Percentiles rank a stretch among this genome's conserved stretches.
phyloP scores from a whole-genome alignment of 1,140 invertebrate species.

The Drosophila aff. region DNA sequence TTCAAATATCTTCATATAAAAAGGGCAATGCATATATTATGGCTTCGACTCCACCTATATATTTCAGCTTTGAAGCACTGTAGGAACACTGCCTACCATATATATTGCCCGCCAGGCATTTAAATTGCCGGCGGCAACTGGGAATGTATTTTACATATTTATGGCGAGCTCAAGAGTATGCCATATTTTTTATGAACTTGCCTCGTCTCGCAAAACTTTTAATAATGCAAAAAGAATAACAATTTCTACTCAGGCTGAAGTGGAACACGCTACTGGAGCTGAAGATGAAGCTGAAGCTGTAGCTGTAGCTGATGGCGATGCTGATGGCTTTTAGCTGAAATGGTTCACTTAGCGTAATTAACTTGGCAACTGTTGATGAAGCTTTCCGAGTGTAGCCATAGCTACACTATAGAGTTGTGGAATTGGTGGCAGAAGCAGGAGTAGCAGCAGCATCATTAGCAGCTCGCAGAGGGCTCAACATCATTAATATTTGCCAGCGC shows the following conservation, averaged over 20 bases:
- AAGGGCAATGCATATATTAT: not conserved
- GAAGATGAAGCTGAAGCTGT: slow-evolving; percentile 33
- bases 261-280: slow-evolving; percentile 10
- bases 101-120: slow-evolving; percentile 13
- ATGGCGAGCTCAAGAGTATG: slow-evolving; percentile 60
- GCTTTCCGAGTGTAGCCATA: slow-evolving; percentile 20
- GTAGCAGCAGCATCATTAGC: slow-evolving; percentile 65
- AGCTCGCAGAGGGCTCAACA: slow-evolving; percentile 38
- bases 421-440: slow-evolving; percentile 19
- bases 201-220: slow-evolving; percentile 52
- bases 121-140: slow-evolving; percentile 24
- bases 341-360: slow-evolving; percentile 77
- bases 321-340: slow-evolving; percentile 53
- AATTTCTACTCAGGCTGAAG: slow-evolving; percentile 36
- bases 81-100: not conserved
- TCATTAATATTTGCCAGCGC: slow-evolving; percentile 73
- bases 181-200: slow-evolving; percentile 56
- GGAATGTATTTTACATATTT: slow-evolving; percentile 69
- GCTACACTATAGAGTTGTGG: slow-evolving; percentile 2
- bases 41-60: not conserved
- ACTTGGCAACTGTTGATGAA: slow-evolving; percentile 79
- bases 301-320: slow-evolving; percentile 10
- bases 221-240: slow-evolving; percentile 71
- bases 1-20: not conserved
- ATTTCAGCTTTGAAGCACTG: not conserved